Percentiles rank a stretch among this genome's conserved stretches.
Evolutionary conservation across 2,113 vertebrate genomes (phyloP).

Genomic region (Puntigrus tetrazona): DNA sequence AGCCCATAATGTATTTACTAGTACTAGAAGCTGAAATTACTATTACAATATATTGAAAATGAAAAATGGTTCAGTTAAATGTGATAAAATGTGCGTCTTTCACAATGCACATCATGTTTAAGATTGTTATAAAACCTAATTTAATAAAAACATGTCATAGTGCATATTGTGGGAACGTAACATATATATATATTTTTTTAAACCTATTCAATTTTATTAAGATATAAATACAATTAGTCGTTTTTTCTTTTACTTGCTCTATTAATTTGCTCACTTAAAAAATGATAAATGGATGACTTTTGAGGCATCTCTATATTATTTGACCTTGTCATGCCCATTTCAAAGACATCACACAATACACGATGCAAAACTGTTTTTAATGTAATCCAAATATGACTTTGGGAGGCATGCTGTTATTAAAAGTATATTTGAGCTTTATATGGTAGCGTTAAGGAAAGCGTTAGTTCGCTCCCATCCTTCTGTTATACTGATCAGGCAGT

Average conservation of each 20-base stretch:
- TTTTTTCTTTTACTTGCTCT: not conserved
- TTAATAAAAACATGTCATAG: not conserved
- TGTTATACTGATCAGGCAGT: not conserved
- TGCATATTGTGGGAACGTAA: not conserved
- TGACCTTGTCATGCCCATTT: not conserved
- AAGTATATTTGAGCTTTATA: not conserved
- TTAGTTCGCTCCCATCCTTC: not conserved
- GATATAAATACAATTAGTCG: not conserved
- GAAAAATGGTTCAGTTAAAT: too few relatives aligned
- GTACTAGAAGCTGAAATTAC: not conserved
- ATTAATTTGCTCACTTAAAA: not conserved
- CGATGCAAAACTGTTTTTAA: too few relatives aligned
- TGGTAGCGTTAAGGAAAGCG: not conserved
- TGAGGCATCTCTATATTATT: not conserved
- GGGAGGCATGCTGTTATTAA: not conserved
- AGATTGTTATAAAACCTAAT: not conserved
- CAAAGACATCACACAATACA: not conserved
- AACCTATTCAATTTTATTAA: not conserved
- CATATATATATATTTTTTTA: not conserved
- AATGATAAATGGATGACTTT: not conserved
- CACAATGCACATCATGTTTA: not conserved
- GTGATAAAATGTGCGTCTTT: not conserved
- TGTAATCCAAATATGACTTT: not conserved
- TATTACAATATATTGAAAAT: too few relatives aligned
- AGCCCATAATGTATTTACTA: not conserved